A percentile compares a stretch with the other conserved stretches of the same genome.
Conservation (phyloP, 2,888 invertebrate species). For the Sarcophaga variegata region DNA sequence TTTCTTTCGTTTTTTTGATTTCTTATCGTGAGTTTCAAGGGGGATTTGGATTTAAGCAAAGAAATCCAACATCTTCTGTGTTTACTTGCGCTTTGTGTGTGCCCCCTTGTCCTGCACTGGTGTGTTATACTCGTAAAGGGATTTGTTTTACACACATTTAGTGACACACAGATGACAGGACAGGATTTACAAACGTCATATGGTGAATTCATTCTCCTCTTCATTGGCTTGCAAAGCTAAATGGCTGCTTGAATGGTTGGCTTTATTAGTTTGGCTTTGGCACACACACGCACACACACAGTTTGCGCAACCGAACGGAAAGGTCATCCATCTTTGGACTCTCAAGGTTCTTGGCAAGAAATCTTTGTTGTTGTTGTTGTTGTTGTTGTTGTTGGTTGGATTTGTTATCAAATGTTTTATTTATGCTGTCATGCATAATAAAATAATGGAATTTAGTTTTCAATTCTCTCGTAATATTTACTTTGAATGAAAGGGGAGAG, state of each 20-base stretch:
- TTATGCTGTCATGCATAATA: constrained; percentile 68
- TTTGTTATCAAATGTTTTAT: constrained; percentile 64
- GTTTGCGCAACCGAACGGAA: background rate
- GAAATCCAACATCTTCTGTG: constrained; percentile 1
- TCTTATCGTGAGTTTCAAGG: constrained; percentile 12
- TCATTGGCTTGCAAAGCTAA: constrained; percentile 18
- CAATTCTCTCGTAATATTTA: constrained; percentile 46
- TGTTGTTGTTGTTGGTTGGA: background rate
- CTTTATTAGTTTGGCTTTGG: constrained; percentile 30
- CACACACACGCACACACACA: background rate
- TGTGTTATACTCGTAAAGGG: constrained; percentile 57
- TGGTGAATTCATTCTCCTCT: constrained; percentile 50
- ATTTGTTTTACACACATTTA: constrained; percentile 69
- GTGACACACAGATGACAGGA: constrained; percentile 62
- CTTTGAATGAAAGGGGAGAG: background rate
- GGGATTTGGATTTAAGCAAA: constrained; percentile 22
- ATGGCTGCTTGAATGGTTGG: constrained; percentile 15
- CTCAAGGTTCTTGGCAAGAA: background rate
- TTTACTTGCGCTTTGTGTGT: too few species aligned
- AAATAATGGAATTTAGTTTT: constrained; percentile 61
- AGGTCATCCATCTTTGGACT: constrained; percentile 62
- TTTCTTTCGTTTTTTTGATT: background rate
- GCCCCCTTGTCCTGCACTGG: constrained; percentile 14
- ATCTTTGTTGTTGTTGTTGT: background rate
- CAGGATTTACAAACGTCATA: constrained; percentile 63